These are phyloP conservation scores for Parotocinclus haroldoi DNA, from an alignment of 2,797 vertebrate species.

Conservation along the genomic window DNA sequence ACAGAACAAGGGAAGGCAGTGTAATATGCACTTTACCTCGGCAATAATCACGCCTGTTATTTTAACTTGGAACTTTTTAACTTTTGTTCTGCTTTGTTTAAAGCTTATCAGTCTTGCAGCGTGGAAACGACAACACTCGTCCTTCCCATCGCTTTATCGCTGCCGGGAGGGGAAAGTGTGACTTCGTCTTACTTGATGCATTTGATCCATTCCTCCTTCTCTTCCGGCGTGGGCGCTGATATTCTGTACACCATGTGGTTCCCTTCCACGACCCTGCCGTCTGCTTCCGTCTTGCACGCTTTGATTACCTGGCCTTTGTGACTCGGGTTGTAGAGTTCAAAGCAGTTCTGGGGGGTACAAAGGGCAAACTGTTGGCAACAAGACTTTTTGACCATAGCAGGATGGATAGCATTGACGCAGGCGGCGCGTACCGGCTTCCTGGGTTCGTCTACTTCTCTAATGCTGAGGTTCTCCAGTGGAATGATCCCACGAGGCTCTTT, in stretches of 20 bases:
- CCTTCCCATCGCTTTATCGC: not conserved
- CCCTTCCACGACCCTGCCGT: conserved; percentile 93
- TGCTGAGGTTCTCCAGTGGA: conserved; percentile 94
- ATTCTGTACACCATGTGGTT: conserved; percentile 97
- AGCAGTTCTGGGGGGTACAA: conserved; percentile 82
- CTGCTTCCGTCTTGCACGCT: conserved; percentile 96
- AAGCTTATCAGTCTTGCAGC: too few species aligned
- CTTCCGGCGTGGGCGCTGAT: conserved; percentile 92
- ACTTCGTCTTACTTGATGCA: conserved; percentile 85
- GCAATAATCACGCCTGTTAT: conserved; percentile 20
- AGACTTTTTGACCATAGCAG: not conserved
- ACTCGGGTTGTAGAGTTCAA: conserved; percentile 93
- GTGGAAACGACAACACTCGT: too few species aligned
- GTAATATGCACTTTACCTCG: conserved; percentile 6
- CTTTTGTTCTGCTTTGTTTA: too few species aligned
- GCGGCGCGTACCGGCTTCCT: conserved; percentile 84
- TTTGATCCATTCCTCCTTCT: conserved; percentile 99
- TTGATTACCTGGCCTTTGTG: conserved; percentile 98
- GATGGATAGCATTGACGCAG: not conserved
- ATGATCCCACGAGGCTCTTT: conserved; percentile 97
- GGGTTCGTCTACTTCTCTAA: conserved; percentile 93
- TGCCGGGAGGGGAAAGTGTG: not conserved
- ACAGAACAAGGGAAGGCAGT: too few species aligned
- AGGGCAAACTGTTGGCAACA: not conserved
- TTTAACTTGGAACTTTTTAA: too few species aligned